phyloP scores from a whole-genome alignment of 2,113 vertebrate genomes.

The Chaenocephalus aceratus region DNA sequence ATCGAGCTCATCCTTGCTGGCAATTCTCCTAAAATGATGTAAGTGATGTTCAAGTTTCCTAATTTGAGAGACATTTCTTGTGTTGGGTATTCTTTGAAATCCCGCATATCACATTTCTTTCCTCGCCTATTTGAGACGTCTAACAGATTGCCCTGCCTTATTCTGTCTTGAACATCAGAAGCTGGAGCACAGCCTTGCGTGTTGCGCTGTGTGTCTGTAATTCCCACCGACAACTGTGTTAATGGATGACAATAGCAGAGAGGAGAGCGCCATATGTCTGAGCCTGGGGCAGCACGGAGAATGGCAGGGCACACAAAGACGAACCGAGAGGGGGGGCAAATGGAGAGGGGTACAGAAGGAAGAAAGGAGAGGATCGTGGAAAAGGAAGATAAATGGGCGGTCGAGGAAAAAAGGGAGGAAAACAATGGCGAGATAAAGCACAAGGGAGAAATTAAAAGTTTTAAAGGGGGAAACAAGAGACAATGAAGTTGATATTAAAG shows the following conservation, averaged over 20 bases:
- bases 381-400: not conserved
- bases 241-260: slow-evolving; percentile 84
- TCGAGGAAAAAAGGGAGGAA: not conserved
- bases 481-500: not conserved
- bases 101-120: slow-evolving; percentile 24
- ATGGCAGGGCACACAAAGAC: slow-evolving; percentile 76
- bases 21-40: not conserved
- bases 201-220: slow-evolving; percentile 75
- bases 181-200: slow-evolving; percentile 60
- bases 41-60: not conserved
- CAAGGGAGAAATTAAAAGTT: not conserved
- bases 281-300: slow-evolving; percentile 77
- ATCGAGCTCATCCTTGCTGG: no score
- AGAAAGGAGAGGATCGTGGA: slow-evolving; percentile 15
- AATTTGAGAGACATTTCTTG: not conserved
- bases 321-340: slow-evolving; percentile 18
- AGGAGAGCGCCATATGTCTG: slow-evolving; percentile 81
- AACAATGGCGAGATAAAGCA: not conserved
- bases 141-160: slow-evolving; percentile 41
- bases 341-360: slow-evolving; percentile 15
- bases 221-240: slow-evolving; percentile 85
- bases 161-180: slow-evolving; percentile 62
- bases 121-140: slow-evolving; percentile 42
- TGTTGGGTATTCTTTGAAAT: slow-evolving; percentile 31
- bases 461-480: not conserved